Base-by-base conservation (phyloP, 1,140 invertebrate genomes). In the Metopolophium dirhodum region DNA sequence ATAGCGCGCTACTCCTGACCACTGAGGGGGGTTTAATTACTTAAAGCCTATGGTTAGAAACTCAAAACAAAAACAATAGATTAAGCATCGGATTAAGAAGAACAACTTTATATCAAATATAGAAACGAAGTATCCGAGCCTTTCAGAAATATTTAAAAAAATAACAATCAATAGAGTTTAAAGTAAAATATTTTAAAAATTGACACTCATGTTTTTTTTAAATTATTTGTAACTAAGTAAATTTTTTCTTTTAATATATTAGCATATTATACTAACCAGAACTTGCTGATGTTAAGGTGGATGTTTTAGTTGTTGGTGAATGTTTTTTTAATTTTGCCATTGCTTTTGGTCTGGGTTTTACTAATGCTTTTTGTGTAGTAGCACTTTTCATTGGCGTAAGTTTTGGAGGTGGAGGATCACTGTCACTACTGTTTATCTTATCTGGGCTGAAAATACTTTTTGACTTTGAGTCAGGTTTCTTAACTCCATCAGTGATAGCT, bases 371-470 rank as follows among this genome's bases (percentile, higher is more conserved):
- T 83, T 95, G 95, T 9, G 95, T 94, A 51, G 95, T 94, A 23
- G 95, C 95, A 8, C 95, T 95, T 94, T 96, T 95, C 94, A 96
- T 96, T 14, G 95, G 95, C 85, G 95, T 93, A 94, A 94, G 94
- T 90, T 95, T 96, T 95, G 89, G 95, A 87, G 95, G 95, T 86
- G 95, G 94, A 47, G 94, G 94, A 30, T 94, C 91, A 57, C 91
- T 94, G 94, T 97, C 97, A 94, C 97, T 97, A 95, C 97, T 97
- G 54, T 97, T 97, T 95, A 97, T 97, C 94, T 97, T 97, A 94
- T 97, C 97, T 2, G 97, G 97, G 94, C 97, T 97, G 94, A 98
- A 98, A 94, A 98, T 98, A 95, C 97, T 98, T 94, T 97, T 97
- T 94, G 97, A 97, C 94, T 97, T 97, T 30, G 96, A 94, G 92